A percentile compares a stretch with the other conserved stretches of the same genome.
Evolutionary conservation across 2,113 vertebrate genomes (phyloP).

Genomic region (Amia ocellicauda): DNA sequence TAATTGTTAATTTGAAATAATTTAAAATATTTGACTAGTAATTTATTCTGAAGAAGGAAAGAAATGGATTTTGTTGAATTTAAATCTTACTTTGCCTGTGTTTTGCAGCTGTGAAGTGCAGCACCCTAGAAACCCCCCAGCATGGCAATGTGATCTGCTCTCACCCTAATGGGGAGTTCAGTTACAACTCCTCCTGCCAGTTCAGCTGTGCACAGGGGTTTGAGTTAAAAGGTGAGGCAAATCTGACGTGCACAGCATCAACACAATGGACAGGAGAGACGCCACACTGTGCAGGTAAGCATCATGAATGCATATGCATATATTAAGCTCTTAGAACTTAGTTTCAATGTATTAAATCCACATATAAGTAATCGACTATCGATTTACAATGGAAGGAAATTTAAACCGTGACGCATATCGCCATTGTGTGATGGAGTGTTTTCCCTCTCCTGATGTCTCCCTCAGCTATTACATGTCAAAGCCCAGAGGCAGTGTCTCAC

Average conservation of each 20-base stretch:
- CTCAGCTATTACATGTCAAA: constrained; percentile 43
- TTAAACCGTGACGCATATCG: background rate
- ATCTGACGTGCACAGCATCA: constrained; percentile 49
- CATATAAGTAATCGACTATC: background rate
- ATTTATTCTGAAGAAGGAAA: constrained; percentile 1
- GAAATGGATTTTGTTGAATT: background rate
- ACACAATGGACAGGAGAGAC: constrained; percentile 59
- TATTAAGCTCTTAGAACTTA: background rate
- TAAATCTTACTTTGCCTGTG: background rate
- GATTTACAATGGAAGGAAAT: background rate
- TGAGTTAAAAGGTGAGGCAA: constrained; percentile 46
- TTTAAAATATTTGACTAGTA: too few species aligned
- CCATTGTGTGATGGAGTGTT: background rate
- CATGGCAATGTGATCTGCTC: constrained; percentile 58
- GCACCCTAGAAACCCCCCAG: constrained; percentile 25
- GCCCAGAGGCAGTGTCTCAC: constrained; percentile 27
- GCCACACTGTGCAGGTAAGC: constrained; percentile 68
- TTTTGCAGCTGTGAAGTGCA: constrained; percentile 51
- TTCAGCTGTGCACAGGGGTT: constrained; percentile 66
- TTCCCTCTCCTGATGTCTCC: background rate
- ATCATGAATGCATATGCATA: background rate
- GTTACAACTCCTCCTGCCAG: constrained; percentile 63
- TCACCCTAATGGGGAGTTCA: constrained; percentile 47
- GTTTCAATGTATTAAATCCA: too few species aligned
- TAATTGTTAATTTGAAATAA: too few species aligned